Conservation (phyloP, 2,113 vertebrate species). For the Tupaia tana region DNA sequence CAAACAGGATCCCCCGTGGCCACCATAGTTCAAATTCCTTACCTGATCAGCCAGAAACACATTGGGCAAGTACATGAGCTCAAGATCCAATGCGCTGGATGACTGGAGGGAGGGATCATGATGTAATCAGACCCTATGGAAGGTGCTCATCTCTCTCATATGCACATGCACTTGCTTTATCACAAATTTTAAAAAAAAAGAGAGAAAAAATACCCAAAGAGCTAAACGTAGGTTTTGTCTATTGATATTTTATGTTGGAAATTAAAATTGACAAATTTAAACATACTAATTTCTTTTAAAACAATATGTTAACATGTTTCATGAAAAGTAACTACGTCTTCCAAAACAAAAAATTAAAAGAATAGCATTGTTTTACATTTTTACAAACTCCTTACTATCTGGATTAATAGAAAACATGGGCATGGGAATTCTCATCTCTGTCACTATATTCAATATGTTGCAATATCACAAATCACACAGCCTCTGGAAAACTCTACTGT, state of each 20-base stretch:
- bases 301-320: conserved; percentile 6
- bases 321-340: conserved; percentile 47
- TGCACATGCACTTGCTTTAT: too few relatives aligned
- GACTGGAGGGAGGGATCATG: too few relatives aligned
- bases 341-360: conserved; percentile 35
- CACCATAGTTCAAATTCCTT: too few relatives aligned
- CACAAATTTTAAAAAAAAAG: too few relatives aligned
- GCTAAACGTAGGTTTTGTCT: background rate
- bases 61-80: too few relatives aligned
- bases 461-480: background rate
- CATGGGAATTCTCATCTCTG: background rate
- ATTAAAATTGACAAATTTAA: conserved; percentile 8
- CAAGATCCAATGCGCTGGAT: too few relatives aligned
- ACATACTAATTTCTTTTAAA: conserved; percentile 45
- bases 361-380: background rate
- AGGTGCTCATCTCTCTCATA: too few relatives aligned
- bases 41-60: too few relatives aligned
- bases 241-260: conserved; percentile 3
- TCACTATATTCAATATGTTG: conserved; percentile 28
- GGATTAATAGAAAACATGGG: background rate
- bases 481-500: conserved; percentile 19
- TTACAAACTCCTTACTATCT: conserved; percentile 29
- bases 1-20: too few relatives aligned
- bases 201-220: background rate
- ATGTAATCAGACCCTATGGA: too few relatives aligned